Conservation (phyloP, 2,113 vertebrate species). For the Alligator mississippiensis region DNA sequence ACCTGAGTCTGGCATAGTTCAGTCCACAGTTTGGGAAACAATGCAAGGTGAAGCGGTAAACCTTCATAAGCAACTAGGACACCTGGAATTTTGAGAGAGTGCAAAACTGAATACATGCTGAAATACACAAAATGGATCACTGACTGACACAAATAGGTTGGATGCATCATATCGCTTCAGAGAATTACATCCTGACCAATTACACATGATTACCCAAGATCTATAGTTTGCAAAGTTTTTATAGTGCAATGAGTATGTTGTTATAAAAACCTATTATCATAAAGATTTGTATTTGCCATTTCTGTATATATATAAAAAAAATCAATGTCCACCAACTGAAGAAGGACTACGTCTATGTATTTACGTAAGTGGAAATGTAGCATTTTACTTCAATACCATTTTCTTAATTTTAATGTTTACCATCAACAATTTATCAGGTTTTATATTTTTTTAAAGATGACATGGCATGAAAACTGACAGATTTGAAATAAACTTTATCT, state of each 20-base stretch:
- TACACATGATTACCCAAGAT: neutral
- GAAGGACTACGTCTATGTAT: neutral
- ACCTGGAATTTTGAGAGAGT: slow-evolving; percentile 83
- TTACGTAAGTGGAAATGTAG: neutral
- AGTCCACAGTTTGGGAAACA: slow-evolving; percentile 98
- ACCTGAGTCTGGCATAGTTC: slow-evolving; percentile 98
- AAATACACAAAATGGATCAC: neutral
- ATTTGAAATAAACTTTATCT: neutral
- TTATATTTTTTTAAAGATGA: neutral
- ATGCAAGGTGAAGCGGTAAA: slow-evolving; percentile 93
- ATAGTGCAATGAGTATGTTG: neutral
- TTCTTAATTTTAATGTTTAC: neutral
- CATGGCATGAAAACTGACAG: neutral
- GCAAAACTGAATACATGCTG: neutral
- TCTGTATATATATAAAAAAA: too few species aligned
- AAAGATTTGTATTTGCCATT: fast-evolving
- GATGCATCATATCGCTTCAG: fast-evolving
- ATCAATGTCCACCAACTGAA: neutral
- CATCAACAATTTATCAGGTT: neutral
- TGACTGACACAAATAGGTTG: neutral
- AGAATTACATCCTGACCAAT: neutral
- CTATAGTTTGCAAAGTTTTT: fast-evolving
- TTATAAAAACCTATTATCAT: neutral
- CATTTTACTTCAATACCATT: neutral
- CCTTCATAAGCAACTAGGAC: slow-evolving; percentile 98